Conservation (phyloP, 1,140 invertebrate genomes). For the Leptoteleia sp. region DNA sequence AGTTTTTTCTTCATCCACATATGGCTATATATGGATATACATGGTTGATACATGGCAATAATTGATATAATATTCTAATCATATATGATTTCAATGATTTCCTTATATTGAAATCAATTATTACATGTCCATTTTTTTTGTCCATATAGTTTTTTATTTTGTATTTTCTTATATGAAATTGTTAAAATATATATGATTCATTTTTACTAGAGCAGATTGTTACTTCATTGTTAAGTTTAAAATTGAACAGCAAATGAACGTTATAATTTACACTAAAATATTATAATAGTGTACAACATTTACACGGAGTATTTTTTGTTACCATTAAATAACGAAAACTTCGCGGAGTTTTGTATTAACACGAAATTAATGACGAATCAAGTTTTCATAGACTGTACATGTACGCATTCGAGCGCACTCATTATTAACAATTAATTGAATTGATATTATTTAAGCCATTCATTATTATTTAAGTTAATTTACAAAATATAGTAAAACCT, state of each 20-base stretch:
- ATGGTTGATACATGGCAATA: no score
- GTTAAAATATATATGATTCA: neutral
- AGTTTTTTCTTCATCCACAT: no score
- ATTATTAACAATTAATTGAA: conserved; percentile 10
- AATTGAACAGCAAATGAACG: conserved; percentile 12
- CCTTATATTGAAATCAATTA: no score
- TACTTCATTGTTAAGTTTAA: conserved; percentile 2
- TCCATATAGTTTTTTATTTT: neutral
- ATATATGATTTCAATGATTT: no score
- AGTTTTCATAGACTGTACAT: neutral
- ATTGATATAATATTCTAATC: no score
- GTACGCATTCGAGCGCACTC: neutral
- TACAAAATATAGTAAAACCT: conserved; percentile 3
- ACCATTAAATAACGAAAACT: conserved; percentile 1
- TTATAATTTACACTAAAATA: neutral
- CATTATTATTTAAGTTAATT: conserved; percentile 1
- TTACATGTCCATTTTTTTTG: conserved; percentile 6
- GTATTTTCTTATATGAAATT: neutral
- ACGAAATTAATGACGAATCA: conserved; percentile 3
- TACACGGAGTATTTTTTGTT: conserved; percentile 20
- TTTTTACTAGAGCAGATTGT: conserved; percentile 3
- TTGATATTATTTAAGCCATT: conserved; percentile 18
- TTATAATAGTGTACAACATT: conserved; percentile 2
- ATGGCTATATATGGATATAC: no score
- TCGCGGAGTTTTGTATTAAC: neutral